Evolutionary conservation across 2,888 invertebrate species (phyloP), one percentile per base, ranked within the genome.

Genomic region (Timema podura): DNA sequence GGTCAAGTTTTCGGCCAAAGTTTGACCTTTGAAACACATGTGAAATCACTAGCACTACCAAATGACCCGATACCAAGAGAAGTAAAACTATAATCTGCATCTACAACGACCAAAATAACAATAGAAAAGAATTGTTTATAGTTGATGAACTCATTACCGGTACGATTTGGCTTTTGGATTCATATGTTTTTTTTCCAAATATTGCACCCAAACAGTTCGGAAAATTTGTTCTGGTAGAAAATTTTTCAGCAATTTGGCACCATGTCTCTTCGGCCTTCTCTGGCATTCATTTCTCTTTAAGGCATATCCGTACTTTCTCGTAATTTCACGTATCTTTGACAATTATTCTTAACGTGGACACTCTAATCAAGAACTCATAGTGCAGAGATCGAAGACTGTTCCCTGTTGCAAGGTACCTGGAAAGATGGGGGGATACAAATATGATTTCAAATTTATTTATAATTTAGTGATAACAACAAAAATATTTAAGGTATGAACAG

Each of bases 41-140:
- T 10, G 61, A 61, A 61, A 61, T 61, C 16, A 16, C 61, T 61
- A 45, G 10, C 45, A 30, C 16, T 61, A 10, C 61, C 61, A 5
- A 44, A 61, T 30, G 61, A 30, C 5, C 61, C 61, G 11, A 2
- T 45, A 61, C 16, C 61, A 61, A 61, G 6, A 2, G 61, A 30
- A 44, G 6, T 44, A 13, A 61, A 61, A 61, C 61, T 16, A 13
- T 61, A 30, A 13, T 61, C 61, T 16, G 61, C 61, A 61, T 61
- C 61, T 9, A 61, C 7, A 5, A 61, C 44, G 13, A 16, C 61
- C 5, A 61, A 45, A 11, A 61, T 8, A 44, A 61, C 5, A 8
- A 15, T 0, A 45, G 7, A 61, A 61, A 61, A 61, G 0, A 16
- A 61, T 44, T 61, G 61, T 61, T 15, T 61, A 30, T 16, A 61